Base-by-base conservation (phyloP, 2,797 vertebrate genomes). In the Ibycter americanus region DNA sequence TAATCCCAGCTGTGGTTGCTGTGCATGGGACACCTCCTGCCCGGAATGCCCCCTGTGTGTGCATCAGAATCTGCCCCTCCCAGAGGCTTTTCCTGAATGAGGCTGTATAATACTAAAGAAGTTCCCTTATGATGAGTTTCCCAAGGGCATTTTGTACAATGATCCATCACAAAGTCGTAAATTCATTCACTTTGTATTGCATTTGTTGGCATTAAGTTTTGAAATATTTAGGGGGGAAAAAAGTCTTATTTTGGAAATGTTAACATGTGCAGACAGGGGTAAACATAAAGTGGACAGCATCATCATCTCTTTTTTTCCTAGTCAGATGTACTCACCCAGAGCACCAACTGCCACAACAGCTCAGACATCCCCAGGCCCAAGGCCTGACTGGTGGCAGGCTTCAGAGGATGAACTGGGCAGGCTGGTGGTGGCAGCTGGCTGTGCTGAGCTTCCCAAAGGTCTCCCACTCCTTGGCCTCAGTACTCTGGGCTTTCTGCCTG, bases 11-110 rank as follows among this genome's bases (percentile, higher is more conserved):
- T 93, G 23, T 1, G 5, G 22, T 90, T 83, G 22, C 52, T 78
- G 61, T 29, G 32, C 74, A 29, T 0, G 2, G 22, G 34, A 58
- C 26, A 56, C 11, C 6, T 86, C 27, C 31, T 0, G 0, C 40
- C 59, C 27, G 34, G 47, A 70, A 68, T n/a, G 25, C 8, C 13
- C n/a, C 1, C 0, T 23, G 14, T n/a, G 6, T 15, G 13, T 47
- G 22, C 22, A 44, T 27, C 27, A 40, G 31, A 34, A 73, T 80
- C 65, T 71, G n/a, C 52, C 25, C 31, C 31, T 77, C 47, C 9
- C 27, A 26, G 15, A 38, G 20, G 16, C 10, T 88, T 70, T 62
- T 89, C 34, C 52, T 73, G 38, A 49, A 8, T 22, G 21, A 91
- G 49, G 4, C 38, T 83, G 14, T 71, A 4, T 55, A 58, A 47